These are phyloP conservation scores for Microplitis manilae DNA, from an alignment of 2,888 invertebrate species.

Conservation along the genomic window DNA sequence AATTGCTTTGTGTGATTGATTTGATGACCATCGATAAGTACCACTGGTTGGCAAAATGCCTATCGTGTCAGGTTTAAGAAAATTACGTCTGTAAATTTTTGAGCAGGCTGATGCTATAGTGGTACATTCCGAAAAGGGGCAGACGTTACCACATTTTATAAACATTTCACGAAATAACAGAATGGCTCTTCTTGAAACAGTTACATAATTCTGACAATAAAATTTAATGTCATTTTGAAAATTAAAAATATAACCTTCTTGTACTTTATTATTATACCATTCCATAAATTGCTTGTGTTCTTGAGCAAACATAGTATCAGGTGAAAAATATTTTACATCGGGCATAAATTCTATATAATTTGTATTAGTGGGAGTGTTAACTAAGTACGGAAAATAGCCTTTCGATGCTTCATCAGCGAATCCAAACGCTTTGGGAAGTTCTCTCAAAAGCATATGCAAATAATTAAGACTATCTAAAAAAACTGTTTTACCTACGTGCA, in stretches of 20 bases:
- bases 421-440: constrained; percentile 56
- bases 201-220: neutral
- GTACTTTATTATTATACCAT: neutral
- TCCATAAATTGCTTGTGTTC: neutral
- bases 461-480: constrained; percentile 57
- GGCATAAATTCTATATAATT: constrained; percentile 53
- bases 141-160: neutral
- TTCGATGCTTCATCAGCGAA: constrained; percentile 48
- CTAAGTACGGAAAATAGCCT: constrained; percentile 55
- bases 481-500: constrained; percentile 41
- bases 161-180: neutral
- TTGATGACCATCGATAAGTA: too few relatives aligned
- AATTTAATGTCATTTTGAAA: neutral
- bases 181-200: neutral
- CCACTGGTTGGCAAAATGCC: neutral
- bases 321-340: constrained; percentile 47
- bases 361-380: constrained; percentile 52
- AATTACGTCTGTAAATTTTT: neutral
- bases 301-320: constrained; percentile 46
- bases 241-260: neutral
- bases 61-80: too few relatives aligned
- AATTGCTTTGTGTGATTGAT: too few relatives aligned
- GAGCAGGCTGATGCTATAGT: neutral
- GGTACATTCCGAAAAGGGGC: neutral
- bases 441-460: constrained; percentile 55